phyloP scores from a whole-genome alignment of 2,797 vertebrate genomes.

The Sciurus vulgaris region DNA sequence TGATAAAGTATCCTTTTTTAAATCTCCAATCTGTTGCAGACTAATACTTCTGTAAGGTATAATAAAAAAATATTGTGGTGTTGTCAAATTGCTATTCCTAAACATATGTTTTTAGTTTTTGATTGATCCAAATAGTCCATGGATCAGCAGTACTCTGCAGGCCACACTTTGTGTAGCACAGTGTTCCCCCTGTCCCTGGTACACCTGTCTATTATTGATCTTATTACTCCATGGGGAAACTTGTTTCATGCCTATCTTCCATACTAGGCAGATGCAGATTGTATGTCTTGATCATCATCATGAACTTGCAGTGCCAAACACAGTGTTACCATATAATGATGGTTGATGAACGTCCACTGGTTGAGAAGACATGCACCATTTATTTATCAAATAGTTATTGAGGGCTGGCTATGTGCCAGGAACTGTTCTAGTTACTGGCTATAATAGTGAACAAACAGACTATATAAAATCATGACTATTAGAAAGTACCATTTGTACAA shows the following conservation, averaged over 20 bases:
- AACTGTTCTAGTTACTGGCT: neutral
- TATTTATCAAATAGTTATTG: constrained; percentile 1
- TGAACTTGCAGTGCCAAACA: neutral
- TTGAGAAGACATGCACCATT: neutral
- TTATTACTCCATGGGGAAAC: neutral
- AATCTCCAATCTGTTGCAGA: constrained; percentile 10
- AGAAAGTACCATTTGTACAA: constrained; percentile 14
- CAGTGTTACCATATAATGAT: constrained; percentile 9
- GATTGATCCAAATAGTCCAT: neutral
- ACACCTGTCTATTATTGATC: neutral
- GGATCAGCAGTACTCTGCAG: neutral
- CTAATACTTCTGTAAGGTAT: neutral
- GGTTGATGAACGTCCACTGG: neutral
- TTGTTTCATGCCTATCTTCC: neutral
- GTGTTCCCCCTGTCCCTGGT: neutral
- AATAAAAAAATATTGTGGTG: constrained; percentile 9
- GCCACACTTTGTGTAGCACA: neutral
- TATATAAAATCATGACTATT: neutral
- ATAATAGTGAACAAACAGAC: neutral
- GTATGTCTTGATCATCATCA: neutral
- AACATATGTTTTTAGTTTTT: constrained; percentile 18
- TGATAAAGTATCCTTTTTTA: neutral
- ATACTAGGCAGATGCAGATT: neutral
- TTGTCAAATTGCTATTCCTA: constrained; percentile 10
- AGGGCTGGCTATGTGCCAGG: neutral